These are phyloP conservation scores for Oscheius sp. DNA, from an alignment of 2,888 invertebrate species.

Conservation along the genomic window DNA sequence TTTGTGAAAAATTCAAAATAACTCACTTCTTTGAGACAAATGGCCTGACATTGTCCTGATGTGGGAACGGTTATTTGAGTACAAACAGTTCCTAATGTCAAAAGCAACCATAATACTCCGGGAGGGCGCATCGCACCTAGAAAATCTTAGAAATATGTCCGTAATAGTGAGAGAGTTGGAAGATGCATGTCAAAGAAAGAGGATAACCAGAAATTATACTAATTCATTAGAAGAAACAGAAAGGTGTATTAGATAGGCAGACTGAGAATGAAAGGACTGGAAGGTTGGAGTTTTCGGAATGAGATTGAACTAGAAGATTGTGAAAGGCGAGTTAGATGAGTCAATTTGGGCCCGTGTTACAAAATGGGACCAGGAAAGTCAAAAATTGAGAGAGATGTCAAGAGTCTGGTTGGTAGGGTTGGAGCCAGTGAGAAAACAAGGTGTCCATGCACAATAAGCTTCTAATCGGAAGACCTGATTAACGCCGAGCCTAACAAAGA, in stretches of 20 bases:
- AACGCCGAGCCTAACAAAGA: too few relatives aligned
- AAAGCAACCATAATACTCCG: slow-evolving; percentile 1
- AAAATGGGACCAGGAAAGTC: too few relatives aligned
- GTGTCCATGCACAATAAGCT: too few relatives aligned
- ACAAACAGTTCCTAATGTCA: not conserved
- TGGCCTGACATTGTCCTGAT: slow-evolving; percentile 31
- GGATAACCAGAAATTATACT: too few relatives aligned
- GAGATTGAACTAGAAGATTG: slow-evolving; percentile 20
- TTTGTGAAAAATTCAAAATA: too few relatives aligned
- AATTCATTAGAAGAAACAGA: not conserved
- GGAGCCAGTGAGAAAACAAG: too few relatives aligned
- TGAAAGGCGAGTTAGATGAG: not conserved
- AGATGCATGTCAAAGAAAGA: not conserved
- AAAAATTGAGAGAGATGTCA: too few relatives aligned
- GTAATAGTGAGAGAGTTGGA: not conserved
- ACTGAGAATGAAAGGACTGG: not conserved
- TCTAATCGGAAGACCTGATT: too few relatives aligned
- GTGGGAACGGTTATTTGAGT: slow-evolving; percentile 25
- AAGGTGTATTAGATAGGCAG: not conserved
- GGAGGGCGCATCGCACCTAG: slow-evolving; percentile 17
- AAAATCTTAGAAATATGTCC: not conserved
- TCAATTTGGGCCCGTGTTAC: slow-evolving; percentile 1
- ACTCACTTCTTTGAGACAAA: slow-evolving; percentile 31
- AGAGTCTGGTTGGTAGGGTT: too few relatives aligned
- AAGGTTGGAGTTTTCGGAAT: not conserved